Base-by-base conservation (phyloP, 2,888 invertebrate species). In the Timema cristinae region DNA sequence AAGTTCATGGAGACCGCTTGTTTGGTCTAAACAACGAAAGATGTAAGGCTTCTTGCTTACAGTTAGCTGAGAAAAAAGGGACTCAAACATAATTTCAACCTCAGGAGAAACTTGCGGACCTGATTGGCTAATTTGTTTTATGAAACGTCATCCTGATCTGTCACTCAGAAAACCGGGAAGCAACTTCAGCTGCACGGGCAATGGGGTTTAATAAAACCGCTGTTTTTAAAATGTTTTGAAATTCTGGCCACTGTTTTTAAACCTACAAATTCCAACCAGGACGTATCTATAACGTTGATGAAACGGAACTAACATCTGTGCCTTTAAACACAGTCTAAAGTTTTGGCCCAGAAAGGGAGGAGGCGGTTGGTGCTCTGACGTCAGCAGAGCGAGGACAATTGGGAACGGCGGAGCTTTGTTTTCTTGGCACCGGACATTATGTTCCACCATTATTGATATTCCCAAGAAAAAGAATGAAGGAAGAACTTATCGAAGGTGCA, bases 381-480 rank as follows among this genome's bases (percentile, higher is more conserved):
- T 63, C 63, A 47, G 47, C 63, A 47, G 32, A 32, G 63, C 32
- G 63, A 15, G 63, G 63, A 47, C 7, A 47, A n/a, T 47, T 47
- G 32, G 63, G 16, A 5, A 63, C 63, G 13, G 6, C 10, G 13
- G 63, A 63, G 47, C 47, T 63, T 7, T 63, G 63, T n/a, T 47
- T 16, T 63, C 63, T 47, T 2, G n/a, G 59, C 52, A 54, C 75
- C 50, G 80, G 80, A 7, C 66, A 76, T 54, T 79, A 75, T 75
- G 75, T 81, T 10, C 80, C 80, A 6, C 80, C 81, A 10, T 71
- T 78, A 7, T 75, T 81, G n/a, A 78, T 81, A 69, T 82, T 80
- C 75, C 76, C 77, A 0, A 69, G 79, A 6, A 78, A 79, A 72
- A 77, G 79, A 56, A 78, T 79, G 77, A 79, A 79, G 59, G 73